Evolutionary conservation across 2,113 vertebrate species (phyloP), one percentile per base, ranked within the genome.

Genomic region (Anseranas semipalmata): DNA sequence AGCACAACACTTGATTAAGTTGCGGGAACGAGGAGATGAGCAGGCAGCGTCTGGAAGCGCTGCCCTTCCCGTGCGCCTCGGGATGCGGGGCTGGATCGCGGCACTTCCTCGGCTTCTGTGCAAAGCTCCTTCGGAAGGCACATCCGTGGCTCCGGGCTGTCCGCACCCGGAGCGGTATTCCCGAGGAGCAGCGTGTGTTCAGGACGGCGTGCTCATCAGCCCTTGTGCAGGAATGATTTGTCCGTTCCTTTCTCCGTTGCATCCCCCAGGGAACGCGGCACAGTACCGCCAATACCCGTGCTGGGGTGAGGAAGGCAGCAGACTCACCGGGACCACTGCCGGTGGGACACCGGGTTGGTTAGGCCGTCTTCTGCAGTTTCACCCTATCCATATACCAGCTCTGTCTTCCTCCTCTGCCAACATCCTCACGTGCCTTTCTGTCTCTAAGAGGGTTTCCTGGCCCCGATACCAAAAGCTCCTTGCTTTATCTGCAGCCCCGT

Each of bases 281-380:
- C 35, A 37, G 46, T 41, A 5, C 41, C 75, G 24, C 37, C 2
- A 1, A 1, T 75, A 27, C n/a, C 32, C 6, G 1, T 21, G 41
- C 45, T 70, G n/a, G 17, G 27, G 1, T 2, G 12, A 75, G 46
- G 32, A 63, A 18, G 48, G 3, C 9, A 3, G 24, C 53, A 39
- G 35, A 6, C 7, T 33, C 27, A 39, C 15, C 1, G 2, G 24
- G 14, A 20, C n/a, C 9, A 32, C 0, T 0, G 1, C 53, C 4
- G 1, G 21, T 62, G 63, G 63, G 43, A 0, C 59, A 58, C 18
- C 22, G 6, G 39, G 24, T 74, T 0, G 0, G 48, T 66, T 60
- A 35, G 76, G 25, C 45, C 33, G 45, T 17, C 30, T 68, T 13
- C 67, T 62, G n/a, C n/a, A 17, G 41, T 20, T 75, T 70, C 62